A percentile compares a stretch with the other conserved stretches of the same genome.
Conservation (phyloP, 2,113 vertebrate species). For the Rhea americana region DNA sequence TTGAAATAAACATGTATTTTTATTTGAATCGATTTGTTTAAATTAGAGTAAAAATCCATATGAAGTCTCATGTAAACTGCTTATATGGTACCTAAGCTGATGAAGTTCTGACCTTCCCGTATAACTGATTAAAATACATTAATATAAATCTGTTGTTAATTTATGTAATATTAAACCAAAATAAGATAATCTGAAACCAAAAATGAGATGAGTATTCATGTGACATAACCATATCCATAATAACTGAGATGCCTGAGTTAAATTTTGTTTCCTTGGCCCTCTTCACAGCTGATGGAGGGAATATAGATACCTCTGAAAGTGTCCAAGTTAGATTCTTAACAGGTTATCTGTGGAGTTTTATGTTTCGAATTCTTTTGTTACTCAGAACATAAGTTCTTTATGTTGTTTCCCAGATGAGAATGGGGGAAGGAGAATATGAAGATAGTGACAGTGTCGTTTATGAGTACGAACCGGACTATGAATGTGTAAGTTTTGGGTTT, state of each 20-base stretch:
- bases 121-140: no score
- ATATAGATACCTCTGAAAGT: neutral
- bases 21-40: neutral
- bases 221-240: neutral
- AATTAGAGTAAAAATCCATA: neutral
- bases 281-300: neutral
- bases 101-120: neutral
- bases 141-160: no score
- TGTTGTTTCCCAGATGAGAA: constrained; percentile 61
- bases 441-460: constrained; percentile 58
- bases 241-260: neutral
- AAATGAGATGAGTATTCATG: neutral
- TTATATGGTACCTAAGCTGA: neutral
- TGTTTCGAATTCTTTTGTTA: neutral
- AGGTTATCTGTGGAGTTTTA: neutral
- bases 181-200: neutral
- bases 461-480: constrained; percentile 65
- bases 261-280: neutral
- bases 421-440: constrained; percentile 58
- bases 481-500: constrained; percentile 63
- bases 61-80: neutral
- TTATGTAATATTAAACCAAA: neutral
- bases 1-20: neutral
- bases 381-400: neutral
- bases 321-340: neutral